Conservation (phyloP, 2,888 invertebrate species). For the Tachystola acroxantha region DNA sequence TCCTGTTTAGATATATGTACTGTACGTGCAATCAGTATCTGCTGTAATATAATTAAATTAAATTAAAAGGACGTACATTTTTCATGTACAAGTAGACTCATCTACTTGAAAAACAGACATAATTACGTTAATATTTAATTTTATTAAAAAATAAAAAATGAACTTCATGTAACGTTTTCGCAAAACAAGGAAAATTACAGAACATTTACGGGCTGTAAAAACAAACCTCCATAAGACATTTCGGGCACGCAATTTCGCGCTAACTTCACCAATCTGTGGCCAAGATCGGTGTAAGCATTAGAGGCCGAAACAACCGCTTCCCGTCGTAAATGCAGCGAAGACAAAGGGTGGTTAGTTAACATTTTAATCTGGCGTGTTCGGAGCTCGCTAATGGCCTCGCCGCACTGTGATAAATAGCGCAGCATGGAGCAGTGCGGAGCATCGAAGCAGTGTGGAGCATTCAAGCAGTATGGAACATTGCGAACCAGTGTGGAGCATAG, state of each 20-base stretch:
- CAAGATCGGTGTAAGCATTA: slow-evolving; percentile 38
- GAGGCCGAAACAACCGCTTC: slow-evolving; percentile 39
- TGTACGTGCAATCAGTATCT: no score
- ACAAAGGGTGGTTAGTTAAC: slow-evolving; percentile 55
- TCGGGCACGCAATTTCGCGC: slow-evolving; percentile 30
- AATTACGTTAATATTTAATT: no score
- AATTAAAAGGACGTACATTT: no score
- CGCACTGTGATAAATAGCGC: slow-evolving; percentile 40
- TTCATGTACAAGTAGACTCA: no score
- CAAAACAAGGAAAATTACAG: neutral
- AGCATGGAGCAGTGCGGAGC: slow-evolving; percentile 3
- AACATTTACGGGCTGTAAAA: neutral
- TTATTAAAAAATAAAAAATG: no score
- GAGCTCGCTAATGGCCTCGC: slow-evolving; percentile 42
- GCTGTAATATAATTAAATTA: no score
- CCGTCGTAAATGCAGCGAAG: slow-evolving; percentile 46
- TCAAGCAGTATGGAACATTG: slow-evolving; percentile 42
- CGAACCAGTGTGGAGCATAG: slow-evolving; percentile 11
- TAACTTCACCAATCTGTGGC: slow-evolving; percentile 23
- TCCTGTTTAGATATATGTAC: no score
- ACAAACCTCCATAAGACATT: neutral
- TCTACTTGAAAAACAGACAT: no score
- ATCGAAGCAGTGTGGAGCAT: slow-evolving; percentile 12
- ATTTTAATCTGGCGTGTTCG: slow-evolving; percentile 55
- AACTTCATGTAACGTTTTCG: no score